A percentile compares a stretch with the other conserved stretches of the same genome.
Conservation (phyloP, 64 coral and sea anemone genomes). For the Actinia equina region DNA sequence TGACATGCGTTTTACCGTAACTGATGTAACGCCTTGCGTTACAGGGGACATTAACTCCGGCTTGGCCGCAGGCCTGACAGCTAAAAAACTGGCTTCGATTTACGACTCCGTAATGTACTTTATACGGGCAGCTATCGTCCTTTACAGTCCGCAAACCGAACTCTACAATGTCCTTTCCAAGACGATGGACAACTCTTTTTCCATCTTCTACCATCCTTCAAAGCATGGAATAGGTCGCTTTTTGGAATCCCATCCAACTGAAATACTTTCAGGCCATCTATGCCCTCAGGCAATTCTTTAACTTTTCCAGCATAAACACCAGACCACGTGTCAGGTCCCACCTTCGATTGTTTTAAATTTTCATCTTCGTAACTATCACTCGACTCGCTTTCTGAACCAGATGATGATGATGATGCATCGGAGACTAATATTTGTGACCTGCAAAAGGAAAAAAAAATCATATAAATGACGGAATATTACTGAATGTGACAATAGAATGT, state of each 20-base stretch:
- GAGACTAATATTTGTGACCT: background rate
- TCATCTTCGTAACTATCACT: background rate
- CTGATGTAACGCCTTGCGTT: conserved; percentile 18
- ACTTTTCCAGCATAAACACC: conserved; percentile 33
- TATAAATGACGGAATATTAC: background rate
- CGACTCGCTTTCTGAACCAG: background rate
- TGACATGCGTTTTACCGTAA: conserved; percentile 13
- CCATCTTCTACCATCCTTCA: conserved; percentile 39
- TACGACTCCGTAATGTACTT: conserved; percentile 5
- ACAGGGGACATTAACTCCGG: background rate
- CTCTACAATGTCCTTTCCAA: conserved; percentile 40
- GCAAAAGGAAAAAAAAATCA: background rate
- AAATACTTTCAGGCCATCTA: conserved; percentile 31
- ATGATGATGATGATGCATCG: background rate
- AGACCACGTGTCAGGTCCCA: conserved; percentile 21
- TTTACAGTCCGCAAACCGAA: conserved; percentile 36
- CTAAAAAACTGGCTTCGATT: conserved; percentile 17
- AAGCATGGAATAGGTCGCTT: conserved; percentile 1
- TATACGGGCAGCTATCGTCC: conserved; percentile 13
- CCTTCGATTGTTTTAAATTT: background rate
- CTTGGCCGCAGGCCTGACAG: conserved; percentile 13
- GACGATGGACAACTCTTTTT: conserved; percentile 39
- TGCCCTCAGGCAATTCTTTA: conserved; percentile 31
- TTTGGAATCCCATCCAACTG: background rate
- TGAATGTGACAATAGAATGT: background rate